Conservation (phyloP, 2,888 invertebrate genomes). For the Sarcophaga subvicina region DNA sequence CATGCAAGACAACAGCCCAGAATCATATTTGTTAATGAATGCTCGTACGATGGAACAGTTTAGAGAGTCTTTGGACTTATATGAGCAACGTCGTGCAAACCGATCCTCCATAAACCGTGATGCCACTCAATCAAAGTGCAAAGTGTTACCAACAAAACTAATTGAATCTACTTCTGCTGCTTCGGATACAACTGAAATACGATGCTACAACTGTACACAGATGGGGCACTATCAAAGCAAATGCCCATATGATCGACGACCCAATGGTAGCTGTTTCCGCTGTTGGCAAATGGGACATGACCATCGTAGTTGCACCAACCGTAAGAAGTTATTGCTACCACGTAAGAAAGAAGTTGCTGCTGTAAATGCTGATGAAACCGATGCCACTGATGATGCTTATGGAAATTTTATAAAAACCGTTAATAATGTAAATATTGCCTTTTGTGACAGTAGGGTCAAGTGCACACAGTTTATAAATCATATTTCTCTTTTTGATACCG, state of each 20-base stretch:
- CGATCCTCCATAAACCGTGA: neutral
- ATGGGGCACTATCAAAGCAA: slow-evolving; percentile 50
- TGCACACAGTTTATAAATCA: slow-evolving; percentile 35
- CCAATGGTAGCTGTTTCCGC: slow-evolving; percentile 57
- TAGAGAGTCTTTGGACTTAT: slow-evolving; percentile 44
- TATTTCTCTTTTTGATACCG: slow-evolving; percentile 63
- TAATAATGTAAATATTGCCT: slow-evolving; percentile 56
- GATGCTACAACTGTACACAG: neutral
- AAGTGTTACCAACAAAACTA: neutral
- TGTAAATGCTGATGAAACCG: neutral
- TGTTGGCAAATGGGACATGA: slow-evolving; percentile 56
- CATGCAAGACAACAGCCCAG: slow-evolving; percentile 56
- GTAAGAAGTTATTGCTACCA: slow-evolving; percentile 33
- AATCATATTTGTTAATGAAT: slow-evolving; percentile 45
- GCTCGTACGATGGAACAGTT: slow-evolving; percentile 59
- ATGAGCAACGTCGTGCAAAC: slow-evolving; percentile 54
- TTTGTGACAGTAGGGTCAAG: slow-evolving; percentile 21
- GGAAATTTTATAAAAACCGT: slow-evolving; percentile 24
- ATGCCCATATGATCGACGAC: slow-evolving; percentile 48
- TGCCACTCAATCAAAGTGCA: neutral
- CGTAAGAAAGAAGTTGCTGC: slow-evolving; percentile 15
- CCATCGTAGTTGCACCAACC: slow-evolving; percentile 52
- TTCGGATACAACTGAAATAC: neutral
- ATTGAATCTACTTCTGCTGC: neutral
- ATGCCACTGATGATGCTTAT: slow-evolving; percentile 15